phyloP scores from a whole-genome alignment of 2,113 vertebrate species.

The Psilopsiagon aymara region DNA sequence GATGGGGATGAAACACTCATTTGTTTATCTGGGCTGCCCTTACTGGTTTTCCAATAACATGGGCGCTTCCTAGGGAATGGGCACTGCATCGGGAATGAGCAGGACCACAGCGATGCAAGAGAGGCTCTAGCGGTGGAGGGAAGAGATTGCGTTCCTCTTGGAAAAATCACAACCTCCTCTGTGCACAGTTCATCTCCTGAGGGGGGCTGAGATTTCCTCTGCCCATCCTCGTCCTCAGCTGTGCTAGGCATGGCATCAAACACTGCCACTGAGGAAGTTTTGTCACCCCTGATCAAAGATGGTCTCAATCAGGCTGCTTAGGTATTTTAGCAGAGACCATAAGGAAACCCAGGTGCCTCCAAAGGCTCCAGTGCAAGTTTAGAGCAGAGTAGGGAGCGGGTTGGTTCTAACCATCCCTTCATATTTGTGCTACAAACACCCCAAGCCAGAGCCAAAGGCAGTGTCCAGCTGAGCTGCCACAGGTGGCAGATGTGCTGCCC shows the following conservation, averaged over 20 bases:
- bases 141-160: not conserved
- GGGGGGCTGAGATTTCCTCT: not conserved
- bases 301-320: not conserved
- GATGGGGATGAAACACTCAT: fast-evolving
- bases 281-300: not conserved
- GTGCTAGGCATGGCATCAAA: fast-evolving
- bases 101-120: not conserved
- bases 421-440: not conserved
- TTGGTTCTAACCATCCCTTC: not conserved
- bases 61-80: not conserved
- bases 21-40: not conserved
- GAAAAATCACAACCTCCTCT: not conserved
- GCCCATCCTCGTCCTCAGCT: fast-evolving
- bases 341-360: not conserved
- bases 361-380: not conserved
- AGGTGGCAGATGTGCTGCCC: not conserved
- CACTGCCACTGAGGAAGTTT: not conserved
- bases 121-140: fast-evolving
- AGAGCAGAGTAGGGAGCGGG: not conserved
- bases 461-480: not conserved
- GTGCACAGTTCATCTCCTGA: not conserved
- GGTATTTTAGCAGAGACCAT: not conserved
- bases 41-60: not conserved
- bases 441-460: not conserved
- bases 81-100: fast-evolving